Percentiles rank a stretch among this genome's conserved stretches.
These are phyloP conservation scores for Panagrolaimus sp. DNA, from an alignment of 1,140 invertebrate genomes.

Conservation along the genomic window DNA sequence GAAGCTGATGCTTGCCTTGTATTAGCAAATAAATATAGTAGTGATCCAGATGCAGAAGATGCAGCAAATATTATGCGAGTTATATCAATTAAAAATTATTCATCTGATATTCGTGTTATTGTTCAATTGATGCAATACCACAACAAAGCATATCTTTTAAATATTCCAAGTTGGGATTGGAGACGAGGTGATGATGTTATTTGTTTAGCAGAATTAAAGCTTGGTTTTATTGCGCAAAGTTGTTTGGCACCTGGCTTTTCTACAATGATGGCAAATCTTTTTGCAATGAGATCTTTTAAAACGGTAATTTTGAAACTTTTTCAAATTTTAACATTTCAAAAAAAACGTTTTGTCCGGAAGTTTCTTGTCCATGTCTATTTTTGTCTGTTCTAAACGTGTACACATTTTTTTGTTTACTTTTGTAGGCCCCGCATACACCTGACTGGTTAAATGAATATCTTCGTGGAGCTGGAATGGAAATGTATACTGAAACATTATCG, in stretches of 20 bases:
- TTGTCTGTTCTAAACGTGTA: constrained; percentile 14
- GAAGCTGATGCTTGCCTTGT: constrained; percentile 89
- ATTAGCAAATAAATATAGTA: constrained; percentile 65
- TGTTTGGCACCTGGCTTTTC: constrained; percentile 90
- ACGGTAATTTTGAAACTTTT: constrained; percentile 69
- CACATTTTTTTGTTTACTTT: constrained; percentile 14
- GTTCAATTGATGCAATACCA: constrained; percentile 67
- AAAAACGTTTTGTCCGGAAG: not conserved
- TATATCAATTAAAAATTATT: constrained; percentile 66
- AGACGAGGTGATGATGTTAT: constrained; percentile 65
- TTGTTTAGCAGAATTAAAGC: constrained; percentile 64
- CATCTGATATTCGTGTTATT: constrained; percentile 63
- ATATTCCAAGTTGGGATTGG: constrained; percentile 66
- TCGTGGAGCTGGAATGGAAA: constrained; percentile 95
- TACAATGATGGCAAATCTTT: constrained; percentile 99
- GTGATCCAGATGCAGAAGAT: constrained; percentile 65
- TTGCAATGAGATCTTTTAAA: constrained; percentile 99
- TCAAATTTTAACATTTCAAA: constrained; percentile 9
- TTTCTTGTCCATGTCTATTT: constrained; percentile 10
- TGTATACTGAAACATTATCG: constrained; percentile 99
- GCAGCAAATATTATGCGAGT: constrained; percentile 62
- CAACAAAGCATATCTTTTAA: constrained; percentile 65
- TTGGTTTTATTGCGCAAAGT: constrained; percentile 66
- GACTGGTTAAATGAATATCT: constrained; percentile 99
- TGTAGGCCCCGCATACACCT: constrained; percentile 91